phyloP scores from a whole-genome alignment of 1,140 invertebrate species.

The Mercenaria mercenaria region DNA sequence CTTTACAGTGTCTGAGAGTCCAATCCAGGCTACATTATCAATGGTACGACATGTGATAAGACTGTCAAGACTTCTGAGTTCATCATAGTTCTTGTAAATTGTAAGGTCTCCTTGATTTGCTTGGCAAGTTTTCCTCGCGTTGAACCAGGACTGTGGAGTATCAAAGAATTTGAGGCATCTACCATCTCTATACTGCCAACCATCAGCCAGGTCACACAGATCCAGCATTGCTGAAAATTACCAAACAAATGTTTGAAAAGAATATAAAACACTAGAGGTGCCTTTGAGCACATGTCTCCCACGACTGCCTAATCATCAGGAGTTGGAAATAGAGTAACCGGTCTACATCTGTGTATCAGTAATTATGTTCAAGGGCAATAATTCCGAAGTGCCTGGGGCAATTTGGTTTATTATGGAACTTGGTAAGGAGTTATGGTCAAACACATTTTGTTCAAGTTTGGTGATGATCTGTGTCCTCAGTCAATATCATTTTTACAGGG shows the following conservation, averaged over 20 bases:
- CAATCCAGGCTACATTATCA: conserved; percentile 53
- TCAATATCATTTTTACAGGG: too few species aligned
- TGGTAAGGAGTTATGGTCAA: too few species aligned
- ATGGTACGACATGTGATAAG: conserved; percentile 37
- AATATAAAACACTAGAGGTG: background rate
- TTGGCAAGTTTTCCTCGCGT: conserved; percentile 34
- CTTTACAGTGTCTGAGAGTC: conserved; percentile 59
- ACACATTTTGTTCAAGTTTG: too few species aligned
- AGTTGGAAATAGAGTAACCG: too few species aligned
- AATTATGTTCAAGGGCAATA: too few species aligned
- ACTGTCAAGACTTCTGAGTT: conserved; percentile 23
- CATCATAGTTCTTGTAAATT: conserved; percentile 18
- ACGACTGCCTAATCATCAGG: too few species aligned
- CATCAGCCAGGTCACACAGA: conserved; percentile 38
- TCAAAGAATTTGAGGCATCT: conserved; percentile 52
- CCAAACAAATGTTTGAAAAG: background rate
- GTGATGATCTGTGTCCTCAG: too few species aligned
- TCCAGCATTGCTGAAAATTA: conserved; percentile 32
- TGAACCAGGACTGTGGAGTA: conserved; percentile 24
- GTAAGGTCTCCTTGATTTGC: conserved; percentile 48
- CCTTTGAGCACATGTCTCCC: too few species aligned
- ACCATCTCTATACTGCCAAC: conserved; percentile 48
- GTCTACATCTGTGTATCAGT: too few species aligned
- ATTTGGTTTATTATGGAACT: too few species aligned
- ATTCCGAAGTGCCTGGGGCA: too few species aligned